Percentiles rank a stretch among this genome's conserved stretches.
These are phyloP conservation scores for Protosalanx chinensis DNA, from an alignment of 2,797 vertebrate species.

Conservation along the genomic window DNA sequence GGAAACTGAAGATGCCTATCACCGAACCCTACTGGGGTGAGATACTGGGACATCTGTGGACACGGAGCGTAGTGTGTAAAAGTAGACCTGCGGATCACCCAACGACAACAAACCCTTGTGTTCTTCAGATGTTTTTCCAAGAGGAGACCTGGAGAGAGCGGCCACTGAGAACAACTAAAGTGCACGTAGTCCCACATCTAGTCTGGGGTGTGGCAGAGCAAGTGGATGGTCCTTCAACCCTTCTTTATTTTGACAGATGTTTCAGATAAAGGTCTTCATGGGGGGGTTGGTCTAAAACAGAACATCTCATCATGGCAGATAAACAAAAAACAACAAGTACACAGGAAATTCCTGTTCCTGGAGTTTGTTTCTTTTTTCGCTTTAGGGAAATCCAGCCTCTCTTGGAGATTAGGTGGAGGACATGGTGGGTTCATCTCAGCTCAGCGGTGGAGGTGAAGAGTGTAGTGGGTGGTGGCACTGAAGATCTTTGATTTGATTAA, in stretches of 20 bases:
- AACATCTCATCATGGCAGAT: conserved; percentile 39
- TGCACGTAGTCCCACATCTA: not conserved
- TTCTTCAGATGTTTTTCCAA: not conserved
- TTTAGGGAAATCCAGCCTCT: conserved; percentile 54
- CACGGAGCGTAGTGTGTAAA: not conserved
- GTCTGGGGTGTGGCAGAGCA: not conserved
- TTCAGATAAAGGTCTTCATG: conserved; percentile 26
- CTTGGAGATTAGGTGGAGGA: conserved; percentile 32
- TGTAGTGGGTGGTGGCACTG: not conserved
- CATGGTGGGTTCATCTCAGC: conserved; percentile 38
- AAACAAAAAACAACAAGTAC: conserved; percentile 56
- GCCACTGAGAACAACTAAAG: not conserved
- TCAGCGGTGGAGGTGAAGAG: conserved; percentile 1
- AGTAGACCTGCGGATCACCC: not conserved
- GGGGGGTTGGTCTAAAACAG: conserved; percentile 39
- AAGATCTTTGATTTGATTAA: not conserved
- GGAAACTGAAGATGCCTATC: conserved; percentile 12
- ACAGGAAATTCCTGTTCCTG: conserved; percentile 64
- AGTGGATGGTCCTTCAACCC: not conserved
- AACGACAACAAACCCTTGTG: not conserved
- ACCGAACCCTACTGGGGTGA: not conserved
- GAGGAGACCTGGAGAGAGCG: not conserved
- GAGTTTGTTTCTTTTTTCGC: conserved; percentile 62
- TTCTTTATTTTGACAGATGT: conserved; percentile 47
- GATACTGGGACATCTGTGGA: not conserved